A percentile compares a stretch with the other conserved stretches of the same genome.
phyloP scores from a whole-genome alignment of 2,113 vertebrate genomes.

The Leucopsar rothschildi region DNA sequence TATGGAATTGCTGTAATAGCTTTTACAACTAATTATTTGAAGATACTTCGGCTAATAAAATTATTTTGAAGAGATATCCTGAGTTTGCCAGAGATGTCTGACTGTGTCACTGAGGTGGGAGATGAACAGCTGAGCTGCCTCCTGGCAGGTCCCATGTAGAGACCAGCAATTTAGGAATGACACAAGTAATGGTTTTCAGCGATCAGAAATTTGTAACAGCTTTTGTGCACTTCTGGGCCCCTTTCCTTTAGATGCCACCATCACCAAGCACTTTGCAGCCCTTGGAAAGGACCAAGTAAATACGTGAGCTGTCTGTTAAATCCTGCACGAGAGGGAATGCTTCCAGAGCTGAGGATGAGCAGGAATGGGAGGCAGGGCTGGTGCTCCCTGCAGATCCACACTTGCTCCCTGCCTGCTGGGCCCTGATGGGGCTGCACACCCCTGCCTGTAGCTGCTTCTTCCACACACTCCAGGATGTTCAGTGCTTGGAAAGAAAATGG shows the following conservation, averaged over 20 bases:
- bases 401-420: fast-evolving
- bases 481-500: background rate
- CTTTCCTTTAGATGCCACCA: background rate
- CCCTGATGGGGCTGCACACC: background rate
- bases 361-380: background rate
- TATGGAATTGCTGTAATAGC: background rate
- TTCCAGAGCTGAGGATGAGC: background rate
- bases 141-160: fast-evolving
- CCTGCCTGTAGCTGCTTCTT: background rate
- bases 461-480: background rate
- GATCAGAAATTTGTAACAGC: background rate
- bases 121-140: background rate
- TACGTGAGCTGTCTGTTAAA: background rate
- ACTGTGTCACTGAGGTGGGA: background rate
- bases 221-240: background rate
- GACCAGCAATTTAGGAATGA: background rate
- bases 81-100: background rate
- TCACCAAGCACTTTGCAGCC: background rate
- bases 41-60: background rate
- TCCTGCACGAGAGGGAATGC: background rate
- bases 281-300: background rate
- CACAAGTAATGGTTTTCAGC: background rate
- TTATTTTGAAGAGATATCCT: background rate
- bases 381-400: background rate
- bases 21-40: background rate